Percentiles rank a stretch among this genome's conserved stretches.
Evolutionary conservation across 2,888 invertebrate genomes (phyloP).

Genomic region (Branchellion lobata): DNA sequence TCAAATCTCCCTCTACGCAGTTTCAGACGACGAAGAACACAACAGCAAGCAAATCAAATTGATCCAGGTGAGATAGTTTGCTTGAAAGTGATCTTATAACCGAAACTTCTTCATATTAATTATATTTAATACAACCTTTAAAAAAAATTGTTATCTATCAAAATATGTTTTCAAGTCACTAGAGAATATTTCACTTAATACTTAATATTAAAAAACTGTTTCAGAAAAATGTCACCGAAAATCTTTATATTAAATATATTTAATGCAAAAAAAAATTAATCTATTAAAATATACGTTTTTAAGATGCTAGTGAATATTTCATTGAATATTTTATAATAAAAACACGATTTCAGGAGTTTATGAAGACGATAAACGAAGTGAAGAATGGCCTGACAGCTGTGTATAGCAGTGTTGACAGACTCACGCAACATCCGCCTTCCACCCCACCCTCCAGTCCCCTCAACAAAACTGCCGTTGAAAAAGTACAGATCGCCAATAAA

Average conservation of each 20-base stretch:
- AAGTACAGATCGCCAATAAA: background rate
- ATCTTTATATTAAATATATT: background rate
- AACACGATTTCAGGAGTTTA: background rate
- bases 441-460: background rate
- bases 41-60: constrained; percentile 15
- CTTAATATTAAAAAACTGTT: too few relatives aligned
- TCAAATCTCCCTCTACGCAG: background rate
- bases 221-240: too few relatives aligned
- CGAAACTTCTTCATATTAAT: too few relatives aligned
- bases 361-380: constrained; percentile 11
- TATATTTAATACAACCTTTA: too few relatives aligned
- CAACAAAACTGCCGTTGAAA: background rate
- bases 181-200: too few relatives aligned
- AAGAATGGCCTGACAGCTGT: constrained; percentile 1
- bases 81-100: too few relatives aligned
- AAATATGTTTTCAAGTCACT: too few relatives aligned
- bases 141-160: too few relatives aligned
- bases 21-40: constrained; percentile 17
- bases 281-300: background rate
- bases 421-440: background rate
- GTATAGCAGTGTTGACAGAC: background rate
- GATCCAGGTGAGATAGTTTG: constrained; percentile 13
- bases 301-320: too few relatives aligned
- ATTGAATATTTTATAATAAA: background rate
- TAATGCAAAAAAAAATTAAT: background rate